A percentile compares a stretch with the other conserved stretches of the same genome.
phyloP scores from a whole-genome alignment of 2,113 vertebrate species.

The Chaenocephalus aceratus region DNA sequence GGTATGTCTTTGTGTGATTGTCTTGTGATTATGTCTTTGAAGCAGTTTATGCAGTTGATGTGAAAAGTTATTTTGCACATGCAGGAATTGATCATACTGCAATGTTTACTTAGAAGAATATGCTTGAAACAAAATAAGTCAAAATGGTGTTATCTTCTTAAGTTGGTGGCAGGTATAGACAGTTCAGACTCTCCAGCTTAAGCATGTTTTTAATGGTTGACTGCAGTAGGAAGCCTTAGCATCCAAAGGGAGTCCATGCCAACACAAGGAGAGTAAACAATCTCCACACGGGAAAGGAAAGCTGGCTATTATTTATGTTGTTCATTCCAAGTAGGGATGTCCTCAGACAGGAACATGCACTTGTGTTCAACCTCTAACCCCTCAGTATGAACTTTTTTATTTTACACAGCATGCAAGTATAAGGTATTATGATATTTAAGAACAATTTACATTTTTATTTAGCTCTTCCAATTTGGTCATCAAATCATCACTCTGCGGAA shows the following conservation, averaged over 20 bases:
- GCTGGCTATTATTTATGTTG: not conserved
- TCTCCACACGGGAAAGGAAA: too few relatives aligned
- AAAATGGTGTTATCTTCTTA: too few relatives aligned
- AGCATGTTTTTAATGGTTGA: too few relatives aligned
- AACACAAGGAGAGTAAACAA: too few relatives aligned
- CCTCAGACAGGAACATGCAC: not conserved
- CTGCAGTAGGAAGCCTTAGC: too few relatives aligned
- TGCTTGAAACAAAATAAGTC: too few relatives aligned
- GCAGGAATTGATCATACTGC: too few relatives aligned
- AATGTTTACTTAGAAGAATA: too few relatives aligned
- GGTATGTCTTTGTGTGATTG: too few relatives aligned
- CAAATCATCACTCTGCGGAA: not conserved
- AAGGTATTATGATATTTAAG: not conserved
- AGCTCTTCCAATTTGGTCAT: not conserved
- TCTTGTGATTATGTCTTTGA: not conserved
- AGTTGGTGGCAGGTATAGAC: too few relatives aligned
- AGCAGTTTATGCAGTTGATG: not conserved
- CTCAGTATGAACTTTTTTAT: not conserved
- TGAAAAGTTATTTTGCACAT: not conserved
- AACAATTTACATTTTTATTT: not conserved
- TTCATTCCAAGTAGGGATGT: not conserved
- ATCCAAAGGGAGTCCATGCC: too few relatives aligned
- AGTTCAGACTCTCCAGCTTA: too few relatives aligned
- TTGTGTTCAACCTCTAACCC: not conserved
- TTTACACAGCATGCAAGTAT: not conserved